Conservation (phyloP, 2,113 vertebrate genomes). For the Melanostigma gelatinosum region DNA sequence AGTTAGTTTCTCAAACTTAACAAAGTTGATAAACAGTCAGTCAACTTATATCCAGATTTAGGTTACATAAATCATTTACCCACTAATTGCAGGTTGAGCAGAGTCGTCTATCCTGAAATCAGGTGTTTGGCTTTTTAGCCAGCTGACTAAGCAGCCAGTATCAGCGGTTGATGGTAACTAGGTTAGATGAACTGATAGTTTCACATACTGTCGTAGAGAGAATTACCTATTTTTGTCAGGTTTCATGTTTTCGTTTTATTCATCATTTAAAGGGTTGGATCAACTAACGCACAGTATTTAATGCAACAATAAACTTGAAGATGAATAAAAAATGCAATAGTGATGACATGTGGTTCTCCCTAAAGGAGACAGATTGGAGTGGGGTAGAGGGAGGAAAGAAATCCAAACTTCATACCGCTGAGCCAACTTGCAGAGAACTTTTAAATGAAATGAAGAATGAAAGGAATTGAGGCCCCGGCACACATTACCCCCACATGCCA, state of each 20-base stretch:
- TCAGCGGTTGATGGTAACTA: background rate
- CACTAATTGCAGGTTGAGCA: background rate
- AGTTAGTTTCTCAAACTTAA: background rate
- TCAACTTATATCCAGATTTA: no score
- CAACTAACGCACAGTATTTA: background rate
- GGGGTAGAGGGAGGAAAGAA: slow-evolving; percentile 43
- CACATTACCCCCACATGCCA: slow-evolving; percentile 50
- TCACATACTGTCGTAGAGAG: background rate
- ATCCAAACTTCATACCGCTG: slow-evolving; percentile 61
- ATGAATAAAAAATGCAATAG: slow-evolving; percentile 27
- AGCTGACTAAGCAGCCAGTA: background rate
- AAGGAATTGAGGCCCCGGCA: slow-evolving; percentile 35
- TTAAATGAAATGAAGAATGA: slow-evolving; percentile 67
- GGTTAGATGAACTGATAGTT: background rate
- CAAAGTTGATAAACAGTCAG: background rate
- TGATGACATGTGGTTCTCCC: slow-evolving; percentile 34
- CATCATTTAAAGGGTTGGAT: background rate
- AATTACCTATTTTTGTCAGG: background rate
- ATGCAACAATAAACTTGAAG: background rate
- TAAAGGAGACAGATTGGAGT: slow-evolving; percentile 45
- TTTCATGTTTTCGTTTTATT: background rate
- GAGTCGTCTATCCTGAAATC: background rate
- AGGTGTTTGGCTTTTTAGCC: background rate
- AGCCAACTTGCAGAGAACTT: slow-evolving; percentile 61
- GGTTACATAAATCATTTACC: background rate